phyloP scores from a whole-genome alignment of 2,888 invertebrate species.

The Chrysolina americana region DNA sequence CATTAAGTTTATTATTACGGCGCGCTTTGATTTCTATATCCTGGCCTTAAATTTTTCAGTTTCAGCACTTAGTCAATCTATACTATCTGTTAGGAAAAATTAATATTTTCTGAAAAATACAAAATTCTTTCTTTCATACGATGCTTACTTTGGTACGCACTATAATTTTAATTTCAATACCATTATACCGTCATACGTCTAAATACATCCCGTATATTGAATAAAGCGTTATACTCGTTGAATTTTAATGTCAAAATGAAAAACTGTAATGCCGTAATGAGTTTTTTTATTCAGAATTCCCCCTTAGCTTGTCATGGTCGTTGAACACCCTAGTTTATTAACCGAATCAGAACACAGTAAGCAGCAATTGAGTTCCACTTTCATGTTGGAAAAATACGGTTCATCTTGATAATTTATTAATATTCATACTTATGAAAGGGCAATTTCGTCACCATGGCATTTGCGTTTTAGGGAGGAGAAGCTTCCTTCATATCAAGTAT shows the following conservation, averaged over 20 bases:
- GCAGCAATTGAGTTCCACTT: conserved; percentile 3
- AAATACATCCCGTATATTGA: conserved; percentile 9
- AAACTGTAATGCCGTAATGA: conserved; percentile 11
- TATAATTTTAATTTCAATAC: not conserved
- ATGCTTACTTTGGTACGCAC: too few relatives aligned
- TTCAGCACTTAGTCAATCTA: too few relatives aligned
- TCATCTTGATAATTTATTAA: not conserved
- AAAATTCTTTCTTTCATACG: too few relatives aligned
- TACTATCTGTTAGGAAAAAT: too few relatives aligned
- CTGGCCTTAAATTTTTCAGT: too few relatives aligned
- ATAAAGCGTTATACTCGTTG: not conserved
- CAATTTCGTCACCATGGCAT: too few relatives aligned
- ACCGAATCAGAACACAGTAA: conserved; percentile 10
- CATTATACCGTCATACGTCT: not conserved
- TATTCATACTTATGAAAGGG: too few relatives aligned
- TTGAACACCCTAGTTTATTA: conserved; percentile 19
- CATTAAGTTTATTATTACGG: too few relatives aligned
- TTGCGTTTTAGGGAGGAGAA: too few relatives aligned
- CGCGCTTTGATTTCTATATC: too few relatives aligned
- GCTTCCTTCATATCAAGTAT: too few relatives aligned
- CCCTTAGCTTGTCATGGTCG: conserved; percentile 7
- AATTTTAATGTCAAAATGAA: not conserved
- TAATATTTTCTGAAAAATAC: too few relatives aligned
- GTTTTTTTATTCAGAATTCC: conserved; percentile 2
- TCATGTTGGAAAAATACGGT: not conserved